Evolutionary conservation across 2,113 vertebrate species (phyloP), one percentile per base, ranked within the genome.

Genomic region (Spea bombifrons): DNA sequence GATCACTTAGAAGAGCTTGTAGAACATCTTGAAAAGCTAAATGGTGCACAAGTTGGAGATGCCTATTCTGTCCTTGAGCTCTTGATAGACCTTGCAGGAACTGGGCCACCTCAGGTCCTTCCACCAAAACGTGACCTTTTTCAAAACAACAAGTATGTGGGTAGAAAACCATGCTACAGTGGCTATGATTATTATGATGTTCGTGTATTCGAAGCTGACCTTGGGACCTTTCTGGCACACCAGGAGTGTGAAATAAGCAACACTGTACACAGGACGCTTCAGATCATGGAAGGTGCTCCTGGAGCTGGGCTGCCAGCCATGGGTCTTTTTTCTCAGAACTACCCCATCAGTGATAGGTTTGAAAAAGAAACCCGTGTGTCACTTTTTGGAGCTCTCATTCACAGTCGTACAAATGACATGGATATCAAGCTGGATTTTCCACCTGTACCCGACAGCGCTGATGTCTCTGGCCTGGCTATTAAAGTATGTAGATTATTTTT

Each of bases 381-480:
- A 0, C 93, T 99, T 57, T 99, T 98, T 0, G 97, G 97, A 71
- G 97, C 96, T 3, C 92, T 98, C 3, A 94, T 96, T 47, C 95
- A 97, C 81, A 96, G 94, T 75, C 93, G 94, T 4, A 94, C 97
- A 0, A 90, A 90, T 5, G 96, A 99, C 71, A 90, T 98, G 88
- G 96, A 99, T 61, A 92, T 98, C 81, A 94, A 91, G 72, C 66
- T 99, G 87, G 96, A 98, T 85, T 79, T 99, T 3, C 97, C 97
- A 0, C 95, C 96, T 0, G 87, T 99, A 69, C 96, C 97, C 15
- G 94, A 95, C 85, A 94, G 89, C 50, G 94, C 94, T 5, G 97
- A 98, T 82, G 82, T 97, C 44, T 95, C 94, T 13, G 97, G 97
- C 7, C 88, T 99, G 73, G 89, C 91, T 30, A 95, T 99, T 84